Percentiles rank a stretch among this genome's conserved stretches.
Conservation (phyloP, 2,888 invertebrate genomes). For the Ennomos quercinarius region DNA sequence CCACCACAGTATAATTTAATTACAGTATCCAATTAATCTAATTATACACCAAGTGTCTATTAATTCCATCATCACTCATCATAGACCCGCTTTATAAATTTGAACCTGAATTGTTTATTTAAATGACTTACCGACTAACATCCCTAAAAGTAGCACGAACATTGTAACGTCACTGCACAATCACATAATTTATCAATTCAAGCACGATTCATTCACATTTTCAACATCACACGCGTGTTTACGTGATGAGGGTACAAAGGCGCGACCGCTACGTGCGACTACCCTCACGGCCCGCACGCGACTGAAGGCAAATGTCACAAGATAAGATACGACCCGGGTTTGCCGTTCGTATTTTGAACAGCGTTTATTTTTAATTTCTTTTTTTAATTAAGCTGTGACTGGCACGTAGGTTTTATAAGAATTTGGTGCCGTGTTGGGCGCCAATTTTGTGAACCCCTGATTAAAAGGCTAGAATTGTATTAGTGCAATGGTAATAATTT, state of each 20-base stretch:
- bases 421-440: constrained; percentile 26
- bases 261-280: constrained; percentile 19
- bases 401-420: constrained; percentile 28
- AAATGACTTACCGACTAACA: constrained; percentile 27
- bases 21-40: no score
- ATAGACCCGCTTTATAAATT: no score
- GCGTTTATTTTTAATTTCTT: constrained; percentile 29
- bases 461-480: constrained; percentile 24
- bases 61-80: no score
- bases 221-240: constrained; percentile 24
- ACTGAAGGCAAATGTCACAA: constrained; percentile 31
- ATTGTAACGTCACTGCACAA: constrained; percentile 29
- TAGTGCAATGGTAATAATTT: constrained; percentile 2
- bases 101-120: no score
- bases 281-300: constrained; percentile 8
- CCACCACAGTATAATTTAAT: no score
- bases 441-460: constrained; percentile 25
- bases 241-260: constrained; percentile 1
- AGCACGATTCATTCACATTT: constrained; percentile 25
- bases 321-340: constrained; percentile 31
- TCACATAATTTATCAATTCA: constrained; percentile 29
- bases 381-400: constrained; percentile 33
- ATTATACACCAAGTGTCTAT: no score
- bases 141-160: constrained; percentile 31
- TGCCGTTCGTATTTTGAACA: constrained; percentile 28